These are phyloP conservation scores for Drymodes brunneopygia DNA, from an alignment of 2,113 vertebrate genomes.

Conservation along the genomic window DNA sequence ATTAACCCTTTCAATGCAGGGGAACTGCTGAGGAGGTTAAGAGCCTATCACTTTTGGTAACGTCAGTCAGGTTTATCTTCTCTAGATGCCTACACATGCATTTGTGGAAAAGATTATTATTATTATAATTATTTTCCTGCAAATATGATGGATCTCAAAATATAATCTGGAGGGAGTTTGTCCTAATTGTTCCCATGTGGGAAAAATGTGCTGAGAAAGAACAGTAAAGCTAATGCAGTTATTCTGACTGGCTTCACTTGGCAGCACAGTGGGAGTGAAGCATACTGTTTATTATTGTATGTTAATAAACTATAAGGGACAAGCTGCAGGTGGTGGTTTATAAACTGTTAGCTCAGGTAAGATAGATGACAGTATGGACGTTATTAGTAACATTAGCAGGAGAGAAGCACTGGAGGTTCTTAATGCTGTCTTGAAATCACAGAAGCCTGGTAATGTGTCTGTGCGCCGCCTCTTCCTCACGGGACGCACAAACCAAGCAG, in stretches of 20 bases:
- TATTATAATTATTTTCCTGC: slow-evolving; percentile 39
- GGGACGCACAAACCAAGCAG: rapidly evolving
- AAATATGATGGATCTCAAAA: slow-evolving; percentile 67
- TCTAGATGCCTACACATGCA: background rate
- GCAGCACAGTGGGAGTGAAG: slow-evolving; percentile 46
- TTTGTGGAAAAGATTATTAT: slow-evolving; percentile 3
- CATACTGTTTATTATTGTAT: slow-evolving; percentile 67
- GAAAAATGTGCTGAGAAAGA: slow-evolving; percentile 69
- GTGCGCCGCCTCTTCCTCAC: background rate
- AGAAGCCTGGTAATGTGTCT: rapidly evolving
- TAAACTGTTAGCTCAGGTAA: slow-evolving; percentile 57
- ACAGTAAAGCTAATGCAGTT: slow-evolving; percentile 59
- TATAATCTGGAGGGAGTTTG: slow-evolving; percentile 74
- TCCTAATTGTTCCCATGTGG: slow-evolving; percentile 77
- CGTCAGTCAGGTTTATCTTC: background rate
- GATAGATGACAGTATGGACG: background rate
- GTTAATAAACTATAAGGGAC: slow-evolving; percentile 72
- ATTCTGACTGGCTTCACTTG: slow-evolving; percentile 54
- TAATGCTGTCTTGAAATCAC: background rate
- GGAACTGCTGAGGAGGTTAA: background rate
- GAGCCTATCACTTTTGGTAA: background rate
- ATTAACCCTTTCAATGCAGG: slow-evolving; percentile 11
- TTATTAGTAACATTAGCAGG: background rate
- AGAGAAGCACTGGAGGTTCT: background rate
- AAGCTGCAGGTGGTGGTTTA: slow-evolving; percentile 27